Evolutionary conservation across 1,140 invertebrate species (phyloP).

Genomic region (Phymorhynchus buccinoides): DNA sequence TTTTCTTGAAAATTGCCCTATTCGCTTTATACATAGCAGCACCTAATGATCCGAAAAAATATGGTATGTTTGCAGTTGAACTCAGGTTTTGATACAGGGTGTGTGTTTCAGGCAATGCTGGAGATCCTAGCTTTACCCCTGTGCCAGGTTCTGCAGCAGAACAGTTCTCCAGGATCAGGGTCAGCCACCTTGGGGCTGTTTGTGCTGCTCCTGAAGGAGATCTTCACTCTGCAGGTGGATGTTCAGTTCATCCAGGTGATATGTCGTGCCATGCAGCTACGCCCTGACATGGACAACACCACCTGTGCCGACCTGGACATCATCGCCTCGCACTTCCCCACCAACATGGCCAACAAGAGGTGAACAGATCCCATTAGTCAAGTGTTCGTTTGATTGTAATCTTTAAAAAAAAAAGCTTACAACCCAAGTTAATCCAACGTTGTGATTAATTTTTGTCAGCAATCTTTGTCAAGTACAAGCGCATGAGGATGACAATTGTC

Average conservation of each 20-base stretch:
- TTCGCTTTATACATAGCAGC: too few species aligned
- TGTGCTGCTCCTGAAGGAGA: background rate
- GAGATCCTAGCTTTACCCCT: background rate
- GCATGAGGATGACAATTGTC: too few species aligned
- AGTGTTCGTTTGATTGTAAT: too few species aligned
- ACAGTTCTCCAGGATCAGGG: background rate
- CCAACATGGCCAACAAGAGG: background rate
- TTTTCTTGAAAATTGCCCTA: too few species aligned
- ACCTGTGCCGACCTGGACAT: constrained; percentile 18
- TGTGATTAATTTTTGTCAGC: too few species aligned
- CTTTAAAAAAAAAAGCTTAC: too few species aligned
- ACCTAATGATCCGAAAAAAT: too few species aligned
- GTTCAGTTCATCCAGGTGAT: background rate
- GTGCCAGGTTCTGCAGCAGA: background rate
- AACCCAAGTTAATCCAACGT: too few species aligned
- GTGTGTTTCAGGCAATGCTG: background rate
- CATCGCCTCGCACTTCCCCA: background rate
- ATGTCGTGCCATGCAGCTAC: background rate
- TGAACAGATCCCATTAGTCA: too few species aligned
- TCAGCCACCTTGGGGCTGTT: background rate
- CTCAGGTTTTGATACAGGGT: too few species aligned
- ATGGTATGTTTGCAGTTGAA: too few species aligned
- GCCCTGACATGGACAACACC: background rate
- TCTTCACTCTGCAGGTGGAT: background rate
- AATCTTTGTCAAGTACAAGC: too few species aligned